Percentiles rank a stretch among this genome's conserved stretches.
phyloP scores from a whole-genome alignment of 1,140 invertebrate genomes.

The Galleria mellonella region DNA sequence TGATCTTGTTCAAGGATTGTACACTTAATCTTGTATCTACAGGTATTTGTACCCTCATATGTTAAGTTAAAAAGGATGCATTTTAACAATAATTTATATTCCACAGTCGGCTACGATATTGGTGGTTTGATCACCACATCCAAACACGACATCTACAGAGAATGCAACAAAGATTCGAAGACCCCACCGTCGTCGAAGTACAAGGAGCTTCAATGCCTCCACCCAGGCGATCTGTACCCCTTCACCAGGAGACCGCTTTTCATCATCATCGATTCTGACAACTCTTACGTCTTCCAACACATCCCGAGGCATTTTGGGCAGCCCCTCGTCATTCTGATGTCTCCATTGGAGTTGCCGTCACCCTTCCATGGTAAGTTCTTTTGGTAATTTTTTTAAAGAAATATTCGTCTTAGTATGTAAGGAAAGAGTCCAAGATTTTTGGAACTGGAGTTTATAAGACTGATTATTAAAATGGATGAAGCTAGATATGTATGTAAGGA shows the following conservation, averaged over 20 bases:
- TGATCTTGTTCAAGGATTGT: too few relatives aligned
- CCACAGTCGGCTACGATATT: slow-evolving; percentile 90
- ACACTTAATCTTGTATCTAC: too few relatives aligned
- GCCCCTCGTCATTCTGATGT: slow-evolving; percentile 95
- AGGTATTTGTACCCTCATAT: too few relatives aligned
- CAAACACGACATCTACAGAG: slow-evolving; percentile 67
- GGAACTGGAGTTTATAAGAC: too few relatives aligned
- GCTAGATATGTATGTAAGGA: too few relatives aligned
- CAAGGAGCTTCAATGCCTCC: slow-evolving; percentile 86
- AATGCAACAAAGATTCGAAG: slow-evolving; percentile 21
- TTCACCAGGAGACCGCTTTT: slow-evolving; percentile 95
- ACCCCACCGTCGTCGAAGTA: slow-evolving; percentile 73
- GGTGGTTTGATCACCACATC: slow-evolving; percentile 93
- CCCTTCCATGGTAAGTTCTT: slow-evolving; percentile 82
- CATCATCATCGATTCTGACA: slow-evolving; percentile 96
- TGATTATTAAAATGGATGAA: too few relatives aligned
- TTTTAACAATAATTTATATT: too few relatives aligned
- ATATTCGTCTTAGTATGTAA: too few relatives aligned
- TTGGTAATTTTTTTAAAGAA: slow-evolving; percentile 12
- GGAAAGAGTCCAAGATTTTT: too few relatives aligned
- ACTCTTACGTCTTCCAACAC: slow-evolving; percentile 95
- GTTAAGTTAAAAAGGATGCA: too few relatives aligned
- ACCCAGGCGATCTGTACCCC: slow-evolving; percentile 94
- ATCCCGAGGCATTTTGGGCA: slow-evolving; percentile 94
- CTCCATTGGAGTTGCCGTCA: slow-evolving; percentile 91